Conservation (phyloP, 2,113 vertebrate species). For the Tragelaphus scriptus region DNA sequence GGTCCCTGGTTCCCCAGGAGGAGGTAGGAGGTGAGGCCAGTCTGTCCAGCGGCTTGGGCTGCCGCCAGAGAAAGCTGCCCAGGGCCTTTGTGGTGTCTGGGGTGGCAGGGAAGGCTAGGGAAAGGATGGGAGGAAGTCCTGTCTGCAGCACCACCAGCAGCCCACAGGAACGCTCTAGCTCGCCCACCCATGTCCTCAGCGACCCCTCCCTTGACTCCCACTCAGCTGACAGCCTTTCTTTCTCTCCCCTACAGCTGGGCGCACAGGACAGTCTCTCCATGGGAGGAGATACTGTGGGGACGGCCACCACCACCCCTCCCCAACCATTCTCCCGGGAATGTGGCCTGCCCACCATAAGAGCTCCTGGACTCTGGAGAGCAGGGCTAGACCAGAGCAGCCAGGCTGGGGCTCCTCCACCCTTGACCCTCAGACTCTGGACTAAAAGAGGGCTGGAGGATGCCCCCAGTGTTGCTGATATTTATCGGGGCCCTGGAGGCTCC, state of each 20-base stretch:
- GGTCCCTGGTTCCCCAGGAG: neutral
- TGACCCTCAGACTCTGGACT: constrained; percentile 32
- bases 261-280: constrained; percentile 39
- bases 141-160: neutral
- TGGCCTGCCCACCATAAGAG: constrained; percentile 28
- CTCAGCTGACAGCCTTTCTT: neutral
- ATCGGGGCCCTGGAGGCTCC: constrained; percentile 65
- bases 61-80: constrained; percentile 47
- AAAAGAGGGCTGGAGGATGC: constrained; percentile 15
- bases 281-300: constrained; percentile 59
- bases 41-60: constrained; percentile 53
- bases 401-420: neutral
- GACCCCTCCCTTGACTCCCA: neutral
- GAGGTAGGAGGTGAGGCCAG: constrained; percentile 52
- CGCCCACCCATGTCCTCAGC: neutral
- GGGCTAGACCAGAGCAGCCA: constrained; percentile 34
- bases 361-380: neutral
- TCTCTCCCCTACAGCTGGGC: constrained; percentile 61
- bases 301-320: neutral
- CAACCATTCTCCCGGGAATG: constrained; percentile 23
- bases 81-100: constrained; percentile 42
- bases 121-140: neutral
- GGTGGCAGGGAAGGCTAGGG: neutral
- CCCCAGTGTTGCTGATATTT: constrained; percentile 55
- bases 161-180: constrained; percentile 46